A percentile compares a stretch with the other conserved stretches of the same genome.
Conservation (phyloP, 1,140 invertebrate species). For the Polypedilum vanderplanki region DNA sequence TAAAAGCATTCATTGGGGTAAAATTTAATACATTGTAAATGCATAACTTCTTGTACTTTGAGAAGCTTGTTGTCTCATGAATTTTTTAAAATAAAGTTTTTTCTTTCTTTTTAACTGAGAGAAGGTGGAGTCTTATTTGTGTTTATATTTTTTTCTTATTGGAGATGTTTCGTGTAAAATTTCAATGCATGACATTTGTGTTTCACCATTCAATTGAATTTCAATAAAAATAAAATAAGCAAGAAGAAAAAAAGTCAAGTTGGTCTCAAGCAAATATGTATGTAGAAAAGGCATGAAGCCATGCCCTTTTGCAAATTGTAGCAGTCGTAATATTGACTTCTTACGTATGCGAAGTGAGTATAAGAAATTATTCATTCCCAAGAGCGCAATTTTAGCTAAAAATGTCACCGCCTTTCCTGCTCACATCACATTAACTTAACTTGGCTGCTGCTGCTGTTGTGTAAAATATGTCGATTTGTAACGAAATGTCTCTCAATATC, state of each 20-base stretch:
- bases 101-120: no score
- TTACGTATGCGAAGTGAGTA: constrained; percentile 6
- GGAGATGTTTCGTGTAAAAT: background rate
- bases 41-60: no score
- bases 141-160: background rate
- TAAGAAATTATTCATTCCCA: constrained; percentile 21
- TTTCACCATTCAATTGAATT: background rate
- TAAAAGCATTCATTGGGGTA: no score
- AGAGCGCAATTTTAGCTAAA: constrained; percentile 19
- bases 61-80: no score
- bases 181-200: constrained; percentile 1
- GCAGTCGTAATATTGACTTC: background rate
- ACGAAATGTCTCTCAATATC: constrained; percentile 26
- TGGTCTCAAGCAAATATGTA: background rate
- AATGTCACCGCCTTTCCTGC: constrained; percentile 24
- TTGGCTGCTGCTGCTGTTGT: background rate
- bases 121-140: no score
- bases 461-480: constrained; percentile 28
- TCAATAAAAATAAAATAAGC: constrained; percentile 1
- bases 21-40: no score
- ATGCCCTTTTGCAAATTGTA: background rate
- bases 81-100: no score
- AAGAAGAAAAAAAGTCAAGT: constrained; percentile 16
- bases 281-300: background rate
- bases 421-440: background rate